These are phyloP conservation scores for Lates calcarifer DNA, from an alignment of 2,113 vertebrate genomes.

Conservation along the genomic window DNA sequence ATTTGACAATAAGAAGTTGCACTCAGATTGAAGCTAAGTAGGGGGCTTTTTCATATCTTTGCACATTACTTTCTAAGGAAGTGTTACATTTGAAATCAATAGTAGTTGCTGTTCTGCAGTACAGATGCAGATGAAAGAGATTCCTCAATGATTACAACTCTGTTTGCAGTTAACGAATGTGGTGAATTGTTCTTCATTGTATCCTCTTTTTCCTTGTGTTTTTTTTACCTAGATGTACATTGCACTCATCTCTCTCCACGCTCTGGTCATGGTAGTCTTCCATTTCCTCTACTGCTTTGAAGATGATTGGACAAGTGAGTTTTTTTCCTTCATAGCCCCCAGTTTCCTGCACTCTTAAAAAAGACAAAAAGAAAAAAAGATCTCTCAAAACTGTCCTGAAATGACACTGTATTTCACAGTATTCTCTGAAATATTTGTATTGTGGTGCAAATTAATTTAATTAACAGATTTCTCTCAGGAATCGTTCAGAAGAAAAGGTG, in stretches of 20 bases:
- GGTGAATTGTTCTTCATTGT: conserved; percentile 3
- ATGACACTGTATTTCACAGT: background rate
- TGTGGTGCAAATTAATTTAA: background rate
- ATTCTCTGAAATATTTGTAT: background rate
- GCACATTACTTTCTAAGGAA: no score
- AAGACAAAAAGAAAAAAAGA: background rate
- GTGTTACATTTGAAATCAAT: background rate
- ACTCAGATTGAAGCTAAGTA: no score
- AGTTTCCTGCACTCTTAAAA: background rate
- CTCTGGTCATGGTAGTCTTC: conserved; percentile 96
- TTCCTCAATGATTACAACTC: background rate
- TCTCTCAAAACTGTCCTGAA: background rate
- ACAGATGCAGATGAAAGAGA: background rate
- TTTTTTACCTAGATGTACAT: conserved; percentile 94
- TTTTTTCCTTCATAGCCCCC: conserved; percentile 14
- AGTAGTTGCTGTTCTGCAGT: background rate
- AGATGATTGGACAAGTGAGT: conserved; percentile 99
- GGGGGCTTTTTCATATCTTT: no score
- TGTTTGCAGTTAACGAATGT: background rate
- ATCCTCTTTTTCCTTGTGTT: background rate
- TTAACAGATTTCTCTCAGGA: no score
- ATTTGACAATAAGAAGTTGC: background rate
- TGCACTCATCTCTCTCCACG: conserved; percentile 94
- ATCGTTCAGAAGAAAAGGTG: no score
- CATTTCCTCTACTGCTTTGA: conserved; percentile 99